Evolutionary conservation across 2,888 invertebrate species (phyloP).

Genomic region (Loripinus fragilis): DNA sequence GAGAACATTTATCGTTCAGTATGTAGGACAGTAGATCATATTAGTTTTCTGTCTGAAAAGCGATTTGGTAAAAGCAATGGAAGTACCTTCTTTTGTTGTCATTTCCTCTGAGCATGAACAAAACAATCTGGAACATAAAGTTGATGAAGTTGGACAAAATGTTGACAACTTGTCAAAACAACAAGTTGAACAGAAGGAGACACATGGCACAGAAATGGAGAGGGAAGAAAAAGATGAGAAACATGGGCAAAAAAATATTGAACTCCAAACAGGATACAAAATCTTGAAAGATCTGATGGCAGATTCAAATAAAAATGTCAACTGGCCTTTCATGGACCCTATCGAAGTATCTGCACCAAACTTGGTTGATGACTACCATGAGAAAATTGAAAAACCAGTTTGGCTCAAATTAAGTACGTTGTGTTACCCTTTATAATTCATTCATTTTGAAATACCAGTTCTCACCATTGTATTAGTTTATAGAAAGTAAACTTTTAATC

Average conservation of each 20-base stretch:
- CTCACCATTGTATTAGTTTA: no score
- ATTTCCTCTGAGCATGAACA: background rate
- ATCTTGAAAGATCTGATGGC: conserved; percentile 83
- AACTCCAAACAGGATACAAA: conserved; percentile 80
- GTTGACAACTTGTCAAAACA: conserved; percentile 62
- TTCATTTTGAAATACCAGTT: no score
- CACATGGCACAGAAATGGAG: conserved; percentile 50
- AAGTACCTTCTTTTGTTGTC: background rate
- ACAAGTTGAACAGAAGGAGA: conserved; percentile 26
- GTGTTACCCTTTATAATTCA: no score
- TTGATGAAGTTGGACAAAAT: conserved; percentile 41
- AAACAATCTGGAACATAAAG: conserved; percentile 22
- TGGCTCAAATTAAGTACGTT: conserved; percentile 84
- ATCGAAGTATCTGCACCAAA: conserved; percentile 81
- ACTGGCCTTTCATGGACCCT: conserved; percentile 83
- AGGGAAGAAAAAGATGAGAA: conserved; percentile 50
- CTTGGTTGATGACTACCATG: conserved; percentile 83
- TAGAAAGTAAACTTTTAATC: no score
- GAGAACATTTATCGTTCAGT: background rate
- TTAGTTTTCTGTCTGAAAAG: background rate
- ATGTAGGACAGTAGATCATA: background rate
- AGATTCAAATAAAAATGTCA: conserved; percentile 82
- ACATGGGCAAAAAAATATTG: conserved; percentile 64
- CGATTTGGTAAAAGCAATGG: background rate
- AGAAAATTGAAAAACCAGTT: conserved; percentile 84